phyloP scores from a whole-genome alignment of 2,888 invertebrate genomes.

The Trissolcus brochymenae region DNA sequence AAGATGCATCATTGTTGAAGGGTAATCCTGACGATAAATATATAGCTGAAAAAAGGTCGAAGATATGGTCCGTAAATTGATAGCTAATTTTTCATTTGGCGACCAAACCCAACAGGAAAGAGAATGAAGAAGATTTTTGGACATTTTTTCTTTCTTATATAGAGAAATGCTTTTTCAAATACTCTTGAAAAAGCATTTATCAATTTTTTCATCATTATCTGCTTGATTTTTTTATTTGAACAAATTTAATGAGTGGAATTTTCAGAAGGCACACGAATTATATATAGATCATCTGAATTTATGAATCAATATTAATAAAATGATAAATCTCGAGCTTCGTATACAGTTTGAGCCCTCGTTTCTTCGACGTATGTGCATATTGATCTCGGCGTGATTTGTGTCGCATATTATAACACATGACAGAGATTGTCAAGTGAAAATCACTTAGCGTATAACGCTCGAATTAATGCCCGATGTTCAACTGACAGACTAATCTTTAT shows the following conservation, averaged over 20 bases:
- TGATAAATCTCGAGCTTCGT: constrained; percentile 5
- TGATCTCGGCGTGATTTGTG: constrained; percentile 38
- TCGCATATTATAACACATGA: constrained; percentile 41
- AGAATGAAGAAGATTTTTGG: too few relatives aligned
- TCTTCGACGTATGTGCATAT: constrained; percentile 22
- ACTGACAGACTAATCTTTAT: constrained; percentile 52
- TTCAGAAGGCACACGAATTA: too few relatives aligned
- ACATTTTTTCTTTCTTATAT: too few relatives aligned
- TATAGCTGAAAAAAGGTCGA: constrained; percentile 23
- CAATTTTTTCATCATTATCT: too few relatives aligned
- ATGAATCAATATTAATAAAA: too few relatives aligned
- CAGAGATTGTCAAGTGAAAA: constrained; percentile 54
- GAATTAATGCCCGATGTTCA: constrained; percentile 56
- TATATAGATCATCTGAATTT: too few relatives aligned
- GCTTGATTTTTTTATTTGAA: too few relatives aligned
- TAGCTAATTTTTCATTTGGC: too few relatives aligned
- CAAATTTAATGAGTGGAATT: too few relatives aligned
- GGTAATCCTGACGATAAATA: constrained; percentile 60
- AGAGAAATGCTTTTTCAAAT: too few relatives aligned
- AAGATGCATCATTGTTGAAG: constrained; percentile 56
- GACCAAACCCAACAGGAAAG: background rate
- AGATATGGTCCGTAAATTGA: constrained; percentile 1
- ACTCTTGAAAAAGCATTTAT: too few relatives aligned
- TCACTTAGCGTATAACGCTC: constrained; percentile 53
- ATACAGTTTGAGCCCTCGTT: constrained; percentile 4